These are phyloP conservation scores for Furcula furcula DNA, from an alignment of 2,888 invertebrate species.

Conservation along the genomic window DNA sequence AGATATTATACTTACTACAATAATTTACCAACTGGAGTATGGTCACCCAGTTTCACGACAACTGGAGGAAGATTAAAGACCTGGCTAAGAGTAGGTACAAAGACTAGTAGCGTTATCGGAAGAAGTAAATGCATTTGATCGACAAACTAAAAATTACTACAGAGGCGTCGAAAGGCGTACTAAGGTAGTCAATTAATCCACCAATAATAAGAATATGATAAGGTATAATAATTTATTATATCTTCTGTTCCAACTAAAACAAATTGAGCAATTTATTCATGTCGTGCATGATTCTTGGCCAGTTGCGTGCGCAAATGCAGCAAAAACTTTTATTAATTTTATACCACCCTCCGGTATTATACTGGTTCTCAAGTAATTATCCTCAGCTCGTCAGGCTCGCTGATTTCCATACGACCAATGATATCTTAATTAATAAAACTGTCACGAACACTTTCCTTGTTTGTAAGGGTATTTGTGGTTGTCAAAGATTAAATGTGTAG, in stretches of 20 bases:
- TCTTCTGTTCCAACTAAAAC: slow-evolving; percentile 54
- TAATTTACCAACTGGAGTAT: no score
- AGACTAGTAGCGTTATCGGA: no score
- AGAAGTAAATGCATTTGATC: no score
- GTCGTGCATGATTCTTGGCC: slow-evolving; percentile 40
- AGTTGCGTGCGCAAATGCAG: slow-evolving; percentile 31
- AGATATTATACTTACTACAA: no score
- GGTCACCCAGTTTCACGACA: no score
- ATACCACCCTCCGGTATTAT: slow-evolving; percentile 19
- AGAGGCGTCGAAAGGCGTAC: slow-evolving; percentile 48
- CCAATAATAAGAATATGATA: slow-evolving; percentile 64
- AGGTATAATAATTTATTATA: not conserved
- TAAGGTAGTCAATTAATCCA: slow-evolving; percentile 52
- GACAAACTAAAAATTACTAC: slow-evolving; percentile 37
- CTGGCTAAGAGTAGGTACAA: no score
- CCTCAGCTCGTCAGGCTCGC: slow-evolving; percentile 22
- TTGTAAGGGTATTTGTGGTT: no score
- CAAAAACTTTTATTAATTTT: slow-evolving; percentile 31
- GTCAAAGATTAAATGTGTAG: no score
- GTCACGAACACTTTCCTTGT: no score
- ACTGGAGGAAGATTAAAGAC: no score
- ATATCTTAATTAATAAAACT: slow-evolving; percentile 22
- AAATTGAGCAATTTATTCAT: slow-evolving; percentile 76
- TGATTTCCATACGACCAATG: slow-evolving; percentile 20
- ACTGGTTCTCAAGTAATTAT: slow-evolving; percentile 44